phyloP scores from a whole-genome alignment of 2,797 vertebrate species.

The Ara ararauna region DNA sequence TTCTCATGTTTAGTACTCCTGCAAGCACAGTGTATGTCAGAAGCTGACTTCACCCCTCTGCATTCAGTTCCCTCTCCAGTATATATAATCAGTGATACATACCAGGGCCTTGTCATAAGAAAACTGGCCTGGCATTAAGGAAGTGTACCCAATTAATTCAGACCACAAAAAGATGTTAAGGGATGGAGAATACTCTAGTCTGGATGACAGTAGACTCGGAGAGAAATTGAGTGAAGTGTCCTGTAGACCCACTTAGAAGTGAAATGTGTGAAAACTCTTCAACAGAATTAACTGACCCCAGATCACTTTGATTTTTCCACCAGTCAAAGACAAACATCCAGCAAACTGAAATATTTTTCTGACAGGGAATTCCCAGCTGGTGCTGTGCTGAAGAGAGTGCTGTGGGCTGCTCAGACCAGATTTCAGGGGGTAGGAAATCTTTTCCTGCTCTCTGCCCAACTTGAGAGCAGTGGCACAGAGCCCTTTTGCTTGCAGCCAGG shows the following conservation, averaged over 20 bases:
- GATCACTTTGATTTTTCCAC: conserved; percentile 2
- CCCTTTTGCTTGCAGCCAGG: neutral
- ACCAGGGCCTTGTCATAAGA: neutral
- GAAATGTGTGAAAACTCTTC: neutral
- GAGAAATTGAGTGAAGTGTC: neutral
- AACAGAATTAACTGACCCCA: neutral
- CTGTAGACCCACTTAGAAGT: neutral
- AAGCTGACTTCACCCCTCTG: neutral
- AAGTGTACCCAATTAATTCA: neutral
- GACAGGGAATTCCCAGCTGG: neutral
- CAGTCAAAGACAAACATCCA: neutral
- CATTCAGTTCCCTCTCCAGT: neutral
- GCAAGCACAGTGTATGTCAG: neutral
- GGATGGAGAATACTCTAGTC: neutral
- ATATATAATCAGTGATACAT: neutral
- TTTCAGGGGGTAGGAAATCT: neutral
- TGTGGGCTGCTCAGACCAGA: neutral
- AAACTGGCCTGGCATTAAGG: neutral
- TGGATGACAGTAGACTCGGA: neutral
- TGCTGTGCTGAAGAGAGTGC: neutral
- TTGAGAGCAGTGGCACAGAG: neutral
- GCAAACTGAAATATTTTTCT: neutral
- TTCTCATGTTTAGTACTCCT: neutral
- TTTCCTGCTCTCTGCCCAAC: neutral
- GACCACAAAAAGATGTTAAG: neutral